Percentiles rank a stretch among this genome's conserved stretches.
Conservation (phyloP, 2,888 invertebrate species). For the Hanleya hanleyi region DNA sequence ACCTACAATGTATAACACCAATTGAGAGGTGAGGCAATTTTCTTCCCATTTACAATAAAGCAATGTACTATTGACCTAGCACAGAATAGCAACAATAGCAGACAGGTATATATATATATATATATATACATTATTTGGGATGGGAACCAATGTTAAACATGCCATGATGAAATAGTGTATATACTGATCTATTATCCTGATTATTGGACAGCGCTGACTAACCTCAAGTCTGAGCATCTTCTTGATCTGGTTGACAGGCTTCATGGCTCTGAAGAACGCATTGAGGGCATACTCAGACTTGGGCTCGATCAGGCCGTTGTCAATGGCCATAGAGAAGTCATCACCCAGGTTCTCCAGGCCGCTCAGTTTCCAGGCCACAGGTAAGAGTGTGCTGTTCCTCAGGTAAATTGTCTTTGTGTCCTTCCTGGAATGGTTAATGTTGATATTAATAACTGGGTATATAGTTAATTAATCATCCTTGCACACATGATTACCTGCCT, state of each 20-base stretch:
- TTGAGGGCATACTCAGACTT: constrained; percentile 71
- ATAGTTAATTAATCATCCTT: too few species aligned
- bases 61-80: too few species aligned
- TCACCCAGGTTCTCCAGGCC: constrained; percentile 73
- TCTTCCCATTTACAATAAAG: too few species aligned
- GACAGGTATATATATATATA: too few species aligned
- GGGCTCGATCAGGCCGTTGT: constrained; percentile 72
- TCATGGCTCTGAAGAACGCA: constrained; percentile 73
- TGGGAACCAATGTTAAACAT: too few species aligned
- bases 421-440: constrained; percentile 71
- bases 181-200: too few species aligned
- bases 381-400: constrained; percentile 72
- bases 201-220: background rate
- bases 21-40: too few species aligned
- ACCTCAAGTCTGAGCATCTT: constrained; percentile 72
- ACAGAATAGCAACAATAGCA: too few species aligned
- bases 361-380: constrained; percentile 72
- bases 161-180: too few species aligned
- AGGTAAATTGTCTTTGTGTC: constrained; percentile 73
- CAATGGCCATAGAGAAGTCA: constrained; percentile 72
- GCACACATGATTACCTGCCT: too few species aligned
- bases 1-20: constrained; percentile 65
- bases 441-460: too few species aligned
- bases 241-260: constrained; percentile 68
- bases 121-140: too few species aligned